A percentile compares a stretch with the other conserved stretches of the same genome.
Evolutionary conservation across 2,888 invertebrate genomes (phyloP).

Genomic region (Perdita meconis): DNA sequence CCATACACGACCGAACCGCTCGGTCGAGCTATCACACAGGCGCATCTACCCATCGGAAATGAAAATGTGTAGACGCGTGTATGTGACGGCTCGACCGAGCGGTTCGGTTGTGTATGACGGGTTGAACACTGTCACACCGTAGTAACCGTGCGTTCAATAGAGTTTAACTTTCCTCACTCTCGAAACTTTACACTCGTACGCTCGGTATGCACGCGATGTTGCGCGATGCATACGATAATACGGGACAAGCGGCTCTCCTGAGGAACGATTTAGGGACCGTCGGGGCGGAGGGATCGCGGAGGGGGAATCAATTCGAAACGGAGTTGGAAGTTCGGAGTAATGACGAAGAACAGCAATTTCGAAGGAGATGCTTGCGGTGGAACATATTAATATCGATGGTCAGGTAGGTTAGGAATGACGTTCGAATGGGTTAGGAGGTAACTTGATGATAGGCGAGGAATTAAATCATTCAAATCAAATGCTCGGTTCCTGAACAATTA

Average conservation of each 20-base stretch:
- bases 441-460: too few species aligned
- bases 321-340: not conserved
- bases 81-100: too few species aligned
- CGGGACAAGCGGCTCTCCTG: constrained; percentile 16
- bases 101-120: too few species aligned
- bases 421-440: too few species aligned
- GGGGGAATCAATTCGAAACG: constrained; percentile 30
- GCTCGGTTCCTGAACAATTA: too few species aligned
- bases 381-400: constrained; percentile 35
- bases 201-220: constrained; percentile 47
- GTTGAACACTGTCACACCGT: not conserved
- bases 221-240: constrained; percentile 32
- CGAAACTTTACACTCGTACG: constrained; percentile 48
- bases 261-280: constrained; percentile 45
- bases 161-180: constrained; percentile 49
- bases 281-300: not conserved
- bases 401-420: too few species aligned
- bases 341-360: constrained; percentile 25
- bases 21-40: too few species aligned
- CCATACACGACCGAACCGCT: too few species aligned
- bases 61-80: too few species aligned
- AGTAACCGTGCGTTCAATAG: constrained; percentile 30
- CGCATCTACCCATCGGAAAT: too few species aligned
- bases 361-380: constrained; percentile 6
- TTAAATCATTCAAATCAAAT: too few species aligned